Evolutionary conservation across 2,113 vertebrate genomes (phyloP), one percentile per base, ranked within the genome.

Genomic region (Hypocryptadius cinnamomeus): DNA sequence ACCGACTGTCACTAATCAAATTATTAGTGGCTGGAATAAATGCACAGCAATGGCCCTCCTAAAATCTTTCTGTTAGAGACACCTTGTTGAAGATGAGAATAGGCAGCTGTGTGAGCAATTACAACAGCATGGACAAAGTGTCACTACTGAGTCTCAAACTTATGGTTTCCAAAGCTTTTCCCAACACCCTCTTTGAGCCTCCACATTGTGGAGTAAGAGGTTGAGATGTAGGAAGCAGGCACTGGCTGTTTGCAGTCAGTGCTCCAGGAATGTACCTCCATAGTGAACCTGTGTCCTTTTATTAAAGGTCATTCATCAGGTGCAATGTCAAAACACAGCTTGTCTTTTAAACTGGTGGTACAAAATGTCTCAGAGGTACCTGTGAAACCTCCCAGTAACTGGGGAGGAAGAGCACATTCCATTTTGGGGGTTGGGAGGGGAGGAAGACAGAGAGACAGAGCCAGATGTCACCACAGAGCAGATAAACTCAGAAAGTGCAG

Each of bases 401-500:
- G 51, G n/a, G 20, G 78, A 80, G 89, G 44, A 72, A 91, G 76
- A 97, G 50, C 73, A 63, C 48, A 4, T 77, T 78, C 77, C 23
- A 25, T 45, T 31, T 89, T 39, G 37, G 50, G 61, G 20, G 8
- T 0, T 60, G 20, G 61, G 17, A 30, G 9, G 45, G 8, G 11
- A 64, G 19, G 27, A 44, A 54, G 17, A 30, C 16, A 69, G 19
- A 63, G 33, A 87, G 35, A 13, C 10, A 72, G 85, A 85, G 86
- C 19, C 89, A 87, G 85, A 72, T 87, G 65, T 84, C 87, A 93
- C 65, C 85, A 54, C 13, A 11, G 22, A 31, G 83, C 90, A 94
- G 86, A 93, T 90, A 92, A 95, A 94, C 64, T 90, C 91, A 73
- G 79, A 71, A 93, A 69, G 70, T 73, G 88, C 10, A 4, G 93